Evolutionary conservation across 2,113 vertebrate genomes (phyloP).

Genomic region (Ia io): DNA sequence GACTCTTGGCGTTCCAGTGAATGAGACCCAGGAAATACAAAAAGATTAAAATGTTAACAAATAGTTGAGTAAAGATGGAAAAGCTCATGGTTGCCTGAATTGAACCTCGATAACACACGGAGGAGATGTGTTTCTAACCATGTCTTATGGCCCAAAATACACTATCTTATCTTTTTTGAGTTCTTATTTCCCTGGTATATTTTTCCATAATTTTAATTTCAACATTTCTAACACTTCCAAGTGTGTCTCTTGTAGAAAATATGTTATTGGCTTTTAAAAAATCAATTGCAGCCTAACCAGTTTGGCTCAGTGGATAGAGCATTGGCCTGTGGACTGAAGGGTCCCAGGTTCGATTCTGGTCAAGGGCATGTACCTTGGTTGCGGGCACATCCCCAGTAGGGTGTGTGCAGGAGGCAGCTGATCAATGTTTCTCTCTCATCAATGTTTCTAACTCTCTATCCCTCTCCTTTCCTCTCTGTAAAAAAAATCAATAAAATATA

Average conservation of each 20-base stretch:
- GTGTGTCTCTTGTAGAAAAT: neutral
- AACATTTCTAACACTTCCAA: neutral
- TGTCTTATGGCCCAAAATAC: neutral
- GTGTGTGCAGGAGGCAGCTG: too few species aligned
- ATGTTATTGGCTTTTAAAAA: neutral
- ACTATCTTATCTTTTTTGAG: neutral
- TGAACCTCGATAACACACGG: neutral
- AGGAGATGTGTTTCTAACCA: neutral
- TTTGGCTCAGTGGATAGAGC: too few species aligned
- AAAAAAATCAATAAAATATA: neutral
- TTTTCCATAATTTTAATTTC: constrained; percentile 7
- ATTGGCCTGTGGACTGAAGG: too few species aligned
- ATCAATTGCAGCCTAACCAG: neutral
- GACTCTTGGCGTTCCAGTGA: constrained; percentile 34
- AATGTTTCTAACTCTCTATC: too few species aligned
- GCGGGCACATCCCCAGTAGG: too few species aligned
- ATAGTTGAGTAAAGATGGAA: neutral
- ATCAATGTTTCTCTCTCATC: too few species aligned
- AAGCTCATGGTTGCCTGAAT: neutral
- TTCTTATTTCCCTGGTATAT: neutral
- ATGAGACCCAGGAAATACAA: neutral
- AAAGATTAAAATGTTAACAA: constrained; percentile 11
- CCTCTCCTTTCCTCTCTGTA: neutral
- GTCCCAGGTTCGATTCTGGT: too few species aligned
- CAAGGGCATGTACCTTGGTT: too few species aligned